A percentile compares a stretch with the other conserved stretches of the same genome.
These are phyloP conservation scores for Scylla paramamosain DNA, from an alignment of 1,140 invertebrate species.

Conservation along the genomic window DNA sequence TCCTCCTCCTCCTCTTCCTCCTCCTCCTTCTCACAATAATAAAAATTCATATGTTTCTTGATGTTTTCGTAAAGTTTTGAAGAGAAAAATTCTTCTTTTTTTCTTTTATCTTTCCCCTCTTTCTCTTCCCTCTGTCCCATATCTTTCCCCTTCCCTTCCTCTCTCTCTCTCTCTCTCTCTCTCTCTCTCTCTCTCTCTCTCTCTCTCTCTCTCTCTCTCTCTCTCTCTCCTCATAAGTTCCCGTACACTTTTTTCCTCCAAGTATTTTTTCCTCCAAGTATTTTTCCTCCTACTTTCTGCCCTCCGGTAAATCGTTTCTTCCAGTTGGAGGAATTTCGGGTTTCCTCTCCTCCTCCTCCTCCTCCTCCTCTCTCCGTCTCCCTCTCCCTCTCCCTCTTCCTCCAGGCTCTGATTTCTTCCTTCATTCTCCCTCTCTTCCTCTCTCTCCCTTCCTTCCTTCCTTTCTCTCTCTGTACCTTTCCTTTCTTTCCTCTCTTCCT, in stretches of 20 bases:
- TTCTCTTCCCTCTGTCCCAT: no score
- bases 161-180: neutral
- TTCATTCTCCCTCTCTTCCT: neutral
- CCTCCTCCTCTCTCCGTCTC: no score
- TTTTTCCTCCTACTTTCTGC: neutral
- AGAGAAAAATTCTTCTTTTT: no score
- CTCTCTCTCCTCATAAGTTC: neutral
- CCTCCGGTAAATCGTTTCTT: neutral
- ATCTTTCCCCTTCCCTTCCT: neutral
- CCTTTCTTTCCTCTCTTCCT: neutral
- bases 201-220: no score
- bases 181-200: no score
- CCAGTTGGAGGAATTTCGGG: no score
- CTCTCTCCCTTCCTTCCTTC: neutral
- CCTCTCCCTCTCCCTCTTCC: neutral
- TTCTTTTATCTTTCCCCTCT: neutral
- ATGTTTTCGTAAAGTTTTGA: no score
- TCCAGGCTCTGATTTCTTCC: neutral
- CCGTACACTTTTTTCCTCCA: no score
- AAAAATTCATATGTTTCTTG: no score
- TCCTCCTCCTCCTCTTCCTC: neutral
- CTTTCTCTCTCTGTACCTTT: slow-evolving; percentile 4
- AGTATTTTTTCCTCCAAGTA: no score
- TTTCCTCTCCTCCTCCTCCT: neutral
- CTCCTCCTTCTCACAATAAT: neutral